phyloP scores from a whole-genome alignment of 2,888 invertebrate species.

The Cremastinae sp. region DNA sequence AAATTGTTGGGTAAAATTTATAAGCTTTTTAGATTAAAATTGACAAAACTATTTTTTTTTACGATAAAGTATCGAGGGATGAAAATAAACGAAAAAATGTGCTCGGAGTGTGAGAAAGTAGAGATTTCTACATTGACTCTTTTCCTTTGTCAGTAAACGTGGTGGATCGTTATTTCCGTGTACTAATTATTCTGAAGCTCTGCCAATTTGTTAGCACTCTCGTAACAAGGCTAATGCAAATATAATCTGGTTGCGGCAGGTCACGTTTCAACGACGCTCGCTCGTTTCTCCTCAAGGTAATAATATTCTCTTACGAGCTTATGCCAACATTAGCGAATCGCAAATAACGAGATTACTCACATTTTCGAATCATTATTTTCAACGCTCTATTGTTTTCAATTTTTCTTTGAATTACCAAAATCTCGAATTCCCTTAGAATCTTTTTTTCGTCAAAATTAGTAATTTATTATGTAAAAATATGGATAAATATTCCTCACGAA shows the following conservation, averaged over 20 bases:
- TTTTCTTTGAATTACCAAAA: neutral
- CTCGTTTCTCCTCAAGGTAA: slow-evolving; percentile 62
- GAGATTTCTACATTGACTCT: neutral
- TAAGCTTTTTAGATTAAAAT: too few relatives aligned
- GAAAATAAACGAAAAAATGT: too few relatives aligned
- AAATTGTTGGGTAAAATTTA: too few relatives aligned
- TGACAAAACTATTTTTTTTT: too few relatives aligned
- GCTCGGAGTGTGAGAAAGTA: too few relatives aligned
- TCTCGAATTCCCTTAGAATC: too few relatives aligned
- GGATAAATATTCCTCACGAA: too few relatives aligned
- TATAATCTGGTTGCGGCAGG: slow-evolving; percentile 72
- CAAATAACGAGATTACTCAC: slow-evolving; percentile 1
- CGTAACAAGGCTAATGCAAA: slow-evolving; percentile 15
- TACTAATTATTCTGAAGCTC: slow-evolving; percentile 3
- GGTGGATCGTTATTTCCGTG: slow-evolving; percentile 13
- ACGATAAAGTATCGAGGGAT: too few relatives aligned
- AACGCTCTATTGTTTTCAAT: neutral
- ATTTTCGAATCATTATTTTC: slow-evolving; percentile 8
- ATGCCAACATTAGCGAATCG: slow-evolving; percentile 64
- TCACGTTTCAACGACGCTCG: slow-evolving; percentile 64
- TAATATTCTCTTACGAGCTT: slow-evolving; percentile 74
- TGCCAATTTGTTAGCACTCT: neutral
- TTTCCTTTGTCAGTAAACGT: slow-evolving; percentile 10
- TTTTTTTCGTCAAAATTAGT: too few relatives aligned
- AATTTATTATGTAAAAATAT: too few relatives aligned